These are phyloP conservation scores for Eucidaris tribuloides DNA, from an alignment of 35 echinoderm and acorn worm species.

Conservation along the genomic window DNA sequence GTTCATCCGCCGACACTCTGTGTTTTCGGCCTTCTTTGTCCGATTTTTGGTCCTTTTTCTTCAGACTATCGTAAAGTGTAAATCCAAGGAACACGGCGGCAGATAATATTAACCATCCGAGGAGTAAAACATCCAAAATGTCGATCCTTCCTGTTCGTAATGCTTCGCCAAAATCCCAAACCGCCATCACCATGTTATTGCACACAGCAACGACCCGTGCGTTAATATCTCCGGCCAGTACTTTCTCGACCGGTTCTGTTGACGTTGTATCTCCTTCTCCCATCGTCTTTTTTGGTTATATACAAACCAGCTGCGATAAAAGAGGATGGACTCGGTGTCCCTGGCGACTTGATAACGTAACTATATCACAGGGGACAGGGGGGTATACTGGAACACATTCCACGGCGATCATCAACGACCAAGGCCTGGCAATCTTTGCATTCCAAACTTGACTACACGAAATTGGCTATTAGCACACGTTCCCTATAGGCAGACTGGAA, in stretches of 20 bases:
- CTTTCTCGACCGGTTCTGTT: constrained; percentile 4
- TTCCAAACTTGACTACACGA: not conserved
- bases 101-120: constrained; percentile 63
- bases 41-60: constrained; percentile 37
- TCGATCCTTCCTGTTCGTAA: constrained; percentile 76
- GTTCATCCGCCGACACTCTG: not conserved
- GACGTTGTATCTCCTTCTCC: constrained; percentile 10
- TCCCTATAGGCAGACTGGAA: constrained; percentile 3
- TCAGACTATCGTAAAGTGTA: constrained; percentile 45
- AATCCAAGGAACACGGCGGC: constrained; percentile 56
- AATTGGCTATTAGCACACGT: not conserved
- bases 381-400: not conserved
- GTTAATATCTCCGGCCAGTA: not conserved
- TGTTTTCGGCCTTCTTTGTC: not conserved
- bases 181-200: constrained; percentile 25
- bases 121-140: constrained; percentile 82
- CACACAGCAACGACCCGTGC: constrained; percentile 28
- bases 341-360: constrained; percentile 20
- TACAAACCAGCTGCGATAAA: constrained; percentile 20
- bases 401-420: not conserved
- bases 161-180: constrained; percentile 35
- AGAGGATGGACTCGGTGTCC: constrained; percentile 11
- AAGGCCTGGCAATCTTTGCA: not conserved
- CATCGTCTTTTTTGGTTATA: constrained; percentile 39
- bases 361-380: not conserved